phyloP scores from a whole-genome alignment of 2,113 vertebrate genomes.

The Ptilonorhynchus violaceus region DNA sequence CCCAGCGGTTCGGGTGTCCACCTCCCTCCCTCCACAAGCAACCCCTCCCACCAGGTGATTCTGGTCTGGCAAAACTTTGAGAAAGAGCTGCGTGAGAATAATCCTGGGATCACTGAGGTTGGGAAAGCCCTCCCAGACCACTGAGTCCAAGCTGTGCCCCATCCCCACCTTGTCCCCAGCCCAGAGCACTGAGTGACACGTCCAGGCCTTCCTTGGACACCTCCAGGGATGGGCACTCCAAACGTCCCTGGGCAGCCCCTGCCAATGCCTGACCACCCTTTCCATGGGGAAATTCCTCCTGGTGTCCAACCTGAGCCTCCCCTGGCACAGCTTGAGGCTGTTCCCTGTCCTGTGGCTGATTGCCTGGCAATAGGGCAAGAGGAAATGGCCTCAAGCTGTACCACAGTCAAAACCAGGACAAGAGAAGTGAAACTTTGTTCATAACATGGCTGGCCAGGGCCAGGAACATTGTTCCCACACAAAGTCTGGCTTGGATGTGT shows the following conservation, averaged over 20 bases:
- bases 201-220: fast-evolving
- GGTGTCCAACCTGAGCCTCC: neutral
- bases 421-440: neutral
- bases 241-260: neutral
- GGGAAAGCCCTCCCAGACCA: neutral
- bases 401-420: neutral
- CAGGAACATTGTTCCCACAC: neutral
- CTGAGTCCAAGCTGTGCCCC: fast-evolving
- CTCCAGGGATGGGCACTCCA: neutral
- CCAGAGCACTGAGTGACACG: fast-evolving
- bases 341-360: neutral
- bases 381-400: neutral
- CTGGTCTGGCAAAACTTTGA: neutral
- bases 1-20: neutral
- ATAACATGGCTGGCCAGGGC: neutral
- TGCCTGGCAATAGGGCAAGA: neutral
- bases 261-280: no score
- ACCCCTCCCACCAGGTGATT: fast-evolving
- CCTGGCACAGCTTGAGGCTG: neutral
- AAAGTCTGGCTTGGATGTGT: neutral
- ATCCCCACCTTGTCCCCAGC: neutral
- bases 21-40: neutral
- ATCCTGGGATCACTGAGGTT: no score
- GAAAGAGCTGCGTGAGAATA: neutral
- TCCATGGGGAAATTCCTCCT: neutral